Evolutionary conservation across 2,797 vertebrate genomes (phyloP).

Genomic region (Lepilemur ruficaudatus): DNA sequence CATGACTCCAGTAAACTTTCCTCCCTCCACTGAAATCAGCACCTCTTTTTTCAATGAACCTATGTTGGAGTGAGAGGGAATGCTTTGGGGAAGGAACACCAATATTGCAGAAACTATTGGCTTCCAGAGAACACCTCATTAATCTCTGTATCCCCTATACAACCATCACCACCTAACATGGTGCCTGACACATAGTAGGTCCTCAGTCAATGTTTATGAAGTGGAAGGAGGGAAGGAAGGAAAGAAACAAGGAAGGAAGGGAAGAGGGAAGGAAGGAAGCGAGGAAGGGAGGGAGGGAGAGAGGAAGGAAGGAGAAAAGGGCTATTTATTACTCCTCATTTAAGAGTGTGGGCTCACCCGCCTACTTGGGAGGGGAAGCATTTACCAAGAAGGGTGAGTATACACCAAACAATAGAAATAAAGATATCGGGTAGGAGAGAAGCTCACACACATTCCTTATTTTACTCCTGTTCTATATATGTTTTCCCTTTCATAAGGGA

Average conservation of each 20-base stretch:
- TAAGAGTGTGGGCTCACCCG: not conserved
- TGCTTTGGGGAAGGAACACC: not conserved
- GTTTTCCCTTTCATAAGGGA: slow-evolving; percentile 10
- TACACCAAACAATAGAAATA: not conserved
- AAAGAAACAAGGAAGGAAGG: not conserved
- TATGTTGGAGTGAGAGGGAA: not conserved
- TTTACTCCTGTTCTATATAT: not conserved
- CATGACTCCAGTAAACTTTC: not conserved
- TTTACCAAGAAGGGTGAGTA: not conserved
- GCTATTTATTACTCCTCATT: not conserved
- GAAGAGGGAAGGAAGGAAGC: not conserved
- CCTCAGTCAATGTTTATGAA: not conserved
- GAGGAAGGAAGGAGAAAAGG: not conserved
- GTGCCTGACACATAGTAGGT: not conserved
- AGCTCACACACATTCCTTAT: not conserved
- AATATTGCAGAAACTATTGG: not conserved
- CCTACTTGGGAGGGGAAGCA: not conserved
- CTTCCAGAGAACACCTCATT: not conserved
- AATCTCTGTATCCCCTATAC: not conserved
- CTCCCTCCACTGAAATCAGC: not conserved
- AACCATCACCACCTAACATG: not conserved
- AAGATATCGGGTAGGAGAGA: not conserved
- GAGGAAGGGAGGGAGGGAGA: not conserved
- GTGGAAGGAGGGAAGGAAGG: no score
- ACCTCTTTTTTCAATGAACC: not conserved